phyloP scores from a whole-genome alignment of 2,113 vertebrate genomes.

The Thermophis baileyi region DNA sequence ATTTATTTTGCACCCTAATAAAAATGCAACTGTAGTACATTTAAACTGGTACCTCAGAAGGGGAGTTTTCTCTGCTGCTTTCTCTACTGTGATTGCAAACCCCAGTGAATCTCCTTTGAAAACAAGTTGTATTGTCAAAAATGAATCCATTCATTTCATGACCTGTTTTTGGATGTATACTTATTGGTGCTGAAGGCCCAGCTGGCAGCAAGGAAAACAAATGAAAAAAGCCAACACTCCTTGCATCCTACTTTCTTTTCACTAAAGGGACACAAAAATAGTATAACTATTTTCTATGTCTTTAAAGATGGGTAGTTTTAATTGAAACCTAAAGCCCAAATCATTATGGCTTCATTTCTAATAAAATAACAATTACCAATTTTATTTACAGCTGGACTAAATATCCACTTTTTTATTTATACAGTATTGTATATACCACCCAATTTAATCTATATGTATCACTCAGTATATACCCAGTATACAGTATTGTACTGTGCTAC shows the following conservation, averaged over 20 bases:
- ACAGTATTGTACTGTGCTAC: slow-evolving; percentile 56
- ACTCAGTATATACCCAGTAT: slow-evolving; percentile 60
- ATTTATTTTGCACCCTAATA: not conserved
- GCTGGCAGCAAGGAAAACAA: not conserved
- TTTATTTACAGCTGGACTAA: not conserved
- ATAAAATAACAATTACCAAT: not conserved
- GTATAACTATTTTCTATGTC: not conserved
- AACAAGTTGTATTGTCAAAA: not conserved
- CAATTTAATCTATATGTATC: slow-evolving; percentile 60
- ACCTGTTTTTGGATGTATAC: not conserved
- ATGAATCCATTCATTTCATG: not conserved
- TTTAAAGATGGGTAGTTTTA: not conserved
- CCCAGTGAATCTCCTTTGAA: not conserved
- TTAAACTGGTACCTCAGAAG: not conserved
- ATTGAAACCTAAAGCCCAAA: not conserved
- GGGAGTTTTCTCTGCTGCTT: not conserved
- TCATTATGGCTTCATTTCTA: not conserved
- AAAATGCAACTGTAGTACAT: not conserved
- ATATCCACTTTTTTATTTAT: not conserved
- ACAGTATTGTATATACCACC: not conserved
- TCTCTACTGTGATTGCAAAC: not conserved
- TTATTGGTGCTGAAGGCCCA: not conserved
- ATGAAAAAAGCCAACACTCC: not conserved
- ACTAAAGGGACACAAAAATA: not conserved
- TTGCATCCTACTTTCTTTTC: not conserved